A percentile compares a stretch with the other conserved stretches of the same genome.
Evolutionary conservation across 2,797 vertebrate species (phyloP).

Genomic region (Phoebastria nigripes): DNA sequence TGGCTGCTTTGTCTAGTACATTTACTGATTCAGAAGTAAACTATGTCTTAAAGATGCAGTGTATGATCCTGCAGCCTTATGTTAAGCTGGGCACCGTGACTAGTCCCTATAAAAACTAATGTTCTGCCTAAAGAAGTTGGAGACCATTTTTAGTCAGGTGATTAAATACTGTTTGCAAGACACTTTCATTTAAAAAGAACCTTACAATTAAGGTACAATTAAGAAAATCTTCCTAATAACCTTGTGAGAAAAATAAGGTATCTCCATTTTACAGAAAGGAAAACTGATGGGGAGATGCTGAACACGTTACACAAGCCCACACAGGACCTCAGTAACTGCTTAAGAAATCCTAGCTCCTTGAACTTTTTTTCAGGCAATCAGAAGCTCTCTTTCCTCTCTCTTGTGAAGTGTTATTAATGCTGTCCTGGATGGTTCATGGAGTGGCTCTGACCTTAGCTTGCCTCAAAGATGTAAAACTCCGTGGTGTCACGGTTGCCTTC

Average conservation of each 20-base stretch:
- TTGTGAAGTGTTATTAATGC: neutral
- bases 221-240: slow-evolving; percentile 6
- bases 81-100: neutral
- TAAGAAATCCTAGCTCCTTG: neutral
- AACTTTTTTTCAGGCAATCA: neutral
- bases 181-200: neutral
- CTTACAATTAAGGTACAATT: neutral
- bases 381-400: neutral
- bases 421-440: neutral
- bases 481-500: neutral
- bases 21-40: slow-evolving; percentile 74
- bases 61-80: neutral
- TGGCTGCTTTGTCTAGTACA: slow-evolving; percentile 71
- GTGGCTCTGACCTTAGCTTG: neutral
- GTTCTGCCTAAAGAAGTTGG: neutral
- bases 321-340: neutral
- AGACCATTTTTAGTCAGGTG: neutral
- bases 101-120: neutral
- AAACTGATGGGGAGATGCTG: neutral
- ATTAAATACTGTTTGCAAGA: neutral
- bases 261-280: neutral
- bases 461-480: neutral
- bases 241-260: neutral
- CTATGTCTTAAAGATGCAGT: slow-evolving; percentile 75
- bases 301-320: neutral